Evolutionary conservation across 92 coral and sea anemone species (phyloP).

Genomic region (Virgularia gustaviana): DNA sequence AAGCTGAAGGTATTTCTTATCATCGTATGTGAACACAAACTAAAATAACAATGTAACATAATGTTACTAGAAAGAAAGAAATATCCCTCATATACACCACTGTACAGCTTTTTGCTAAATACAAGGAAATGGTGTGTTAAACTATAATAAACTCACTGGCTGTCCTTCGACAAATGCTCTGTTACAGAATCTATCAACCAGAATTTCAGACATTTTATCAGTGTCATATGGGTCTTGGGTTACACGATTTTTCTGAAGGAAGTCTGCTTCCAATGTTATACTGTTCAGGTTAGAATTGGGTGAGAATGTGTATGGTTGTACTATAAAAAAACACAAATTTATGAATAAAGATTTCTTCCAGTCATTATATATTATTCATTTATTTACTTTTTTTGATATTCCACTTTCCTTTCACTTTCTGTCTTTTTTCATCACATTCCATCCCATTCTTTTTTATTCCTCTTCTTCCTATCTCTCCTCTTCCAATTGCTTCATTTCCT

Average conservation of each 20-base stretch:
- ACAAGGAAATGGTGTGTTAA: background rate
- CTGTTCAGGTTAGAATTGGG: conserved; percentile 82
- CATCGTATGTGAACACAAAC: conserved; percentile 76
- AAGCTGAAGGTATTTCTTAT: conserved; percentile 75
- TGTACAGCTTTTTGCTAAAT: background rate
- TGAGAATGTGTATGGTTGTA: conserved; percentile 73
- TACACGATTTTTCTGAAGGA: conserved; percentile 88
- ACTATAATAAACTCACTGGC: conserved; percentile 59
- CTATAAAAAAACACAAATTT: conserved; percentile 35
- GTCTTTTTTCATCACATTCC: too few relatives aligned
- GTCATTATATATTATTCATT: too few relatives aligned
- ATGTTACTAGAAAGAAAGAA: background rate
- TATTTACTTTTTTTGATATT: too few relatives aligned
- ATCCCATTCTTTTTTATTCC: too few relatives aligned
- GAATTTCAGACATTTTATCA: conserved; percentile 91
- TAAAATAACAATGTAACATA: conserved; percentile 12
- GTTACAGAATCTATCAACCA: conserved; percentile 69
- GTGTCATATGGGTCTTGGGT: conserved; percentile 91
- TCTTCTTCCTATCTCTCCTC: too few relatives aligned
- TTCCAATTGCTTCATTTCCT: too few relatives aligned
- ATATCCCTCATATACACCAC: background rate
- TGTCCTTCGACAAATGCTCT: conserved; percentile 86
- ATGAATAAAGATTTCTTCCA: too few relatives aligned
- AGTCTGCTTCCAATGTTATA: conserved; percentile 90
- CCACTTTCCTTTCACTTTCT: too few relatives aligned